Percentiles rank a stretch among this genome's conserved stretches.
phyloP scores from a whole-genome alignment of 37 sponge, comb jelly and placozoan species.

The Ephydatia muelleri region DNA sequence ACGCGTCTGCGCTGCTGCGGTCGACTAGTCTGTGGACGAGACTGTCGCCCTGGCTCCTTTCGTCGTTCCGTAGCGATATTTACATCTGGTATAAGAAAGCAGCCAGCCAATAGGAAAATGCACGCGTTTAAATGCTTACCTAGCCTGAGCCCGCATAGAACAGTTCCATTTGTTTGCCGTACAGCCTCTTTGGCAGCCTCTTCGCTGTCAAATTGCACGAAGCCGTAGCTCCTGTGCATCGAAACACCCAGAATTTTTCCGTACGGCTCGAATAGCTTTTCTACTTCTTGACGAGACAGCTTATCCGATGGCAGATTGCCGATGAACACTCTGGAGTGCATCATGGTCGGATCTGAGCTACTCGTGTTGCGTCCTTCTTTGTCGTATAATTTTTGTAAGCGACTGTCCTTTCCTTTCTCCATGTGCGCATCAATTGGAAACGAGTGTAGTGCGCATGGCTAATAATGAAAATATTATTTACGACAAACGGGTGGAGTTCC shows the following conservation, averaged over 20 bases:
- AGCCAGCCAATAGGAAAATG: no score
- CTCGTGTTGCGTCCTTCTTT: constrained; percentile 56
- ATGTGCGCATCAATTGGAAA: no score
- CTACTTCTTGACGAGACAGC: constrained; percentile 44
- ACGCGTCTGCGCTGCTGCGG: background rate
- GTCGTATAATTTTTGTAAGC: constrained; percentile 22
- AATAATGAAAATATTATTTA: background rate
- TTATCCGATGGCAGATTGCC: constrained; percentile 62
- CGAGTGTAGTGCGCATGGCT: background rate
- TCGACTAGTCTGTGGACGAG: background rate
- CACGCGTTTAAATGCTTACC: constrained; percentile 24
- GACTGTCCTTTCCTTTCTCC: background rate
- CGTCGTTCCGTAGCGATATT: constrained; percentile 56
- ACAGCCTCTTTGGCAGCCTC: constrained; percentile 54
- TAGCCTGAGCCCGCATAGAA: constrained; percentile 27
- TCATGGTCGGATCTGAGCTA: constrained; percentile 67
- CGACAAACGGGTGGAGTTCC: background rate
- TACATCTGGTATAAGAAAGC: no score
- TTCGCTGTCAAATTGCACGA: constrained; percentile 73
- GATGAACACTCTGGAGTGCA: constrained; percentile 66
- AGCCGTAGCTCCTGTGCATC: constrained; percentile 67
- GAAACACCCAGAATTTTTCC: constrained; percentile 66
- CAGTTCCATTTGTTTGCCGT: constrained; percentile 23
- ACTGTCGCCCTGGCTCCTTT: constrained; percentile 30
- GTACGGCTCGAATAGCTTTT: constrained; percentile 32